A percentile compares a stretch with the other conserved stretches of the same genome.
These are phyloP conservation scores for Eciton burchellii DNA, from an alignment of 1,140 invertebrate genomes.

Conservation along the genomic window DNA sequence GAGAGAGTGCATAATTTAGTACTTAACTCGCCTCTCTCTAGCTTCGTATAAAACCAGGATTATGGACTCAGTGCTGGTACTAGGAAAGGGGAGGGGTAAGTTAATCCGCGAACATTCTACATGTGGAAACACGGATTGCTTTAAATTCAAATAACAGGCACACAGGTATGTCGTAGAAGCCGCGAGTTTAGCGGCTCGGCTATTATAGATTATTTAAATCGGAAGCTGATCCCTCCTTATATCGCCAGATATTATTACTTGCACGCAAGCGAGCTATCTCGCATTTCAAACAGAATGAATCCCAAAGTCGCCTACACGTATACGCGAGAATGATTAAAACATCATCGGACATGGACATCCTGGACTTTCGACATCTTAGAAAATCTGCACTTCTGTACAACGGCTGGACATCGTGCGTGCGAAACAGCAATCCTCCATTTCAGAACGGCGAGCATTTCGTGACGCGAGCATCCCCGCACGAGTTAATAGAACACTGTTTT, in stretches of 20 bases:
- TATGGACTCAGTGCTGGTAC: neutral
- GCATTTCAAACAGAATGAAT: too few species aligned
- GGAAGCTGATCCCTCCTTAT: neutral
- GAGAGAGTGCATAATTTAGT: neutral
- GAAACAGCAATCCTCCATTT: neutral
- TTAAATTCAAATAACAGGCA: constrained; percentile 11
- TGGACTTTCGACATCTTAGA: too few species aligned
- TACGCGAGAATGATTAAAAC: constrained; percentile 5
- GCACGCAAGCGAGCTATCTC: too few species aligned
- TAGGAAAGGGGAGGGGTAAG: neutral
- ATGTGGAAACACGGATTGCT: neutral
- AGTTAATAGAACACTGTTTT: constrained; percentile 46
- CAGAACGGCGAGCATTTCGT: neutral
- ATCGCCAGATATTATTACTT: neutral
- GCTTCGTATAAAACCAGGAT: neutral
- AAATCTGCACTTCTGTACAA: neutral
- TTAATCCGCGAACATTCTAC: neutral
- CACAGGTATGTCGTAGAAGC: neutral
- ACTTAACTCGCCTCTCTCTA: neutral
- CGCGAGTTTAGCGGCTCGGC: neutral
- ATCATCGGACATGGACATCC: neutral
- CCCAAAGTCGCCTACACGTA: neutral
- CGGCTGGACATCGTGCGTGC: neutral
- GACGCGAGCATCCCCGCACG: neutral
- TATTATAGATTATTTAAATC: neutral